A percentile compares a stretch with the other conserved stretches of the same genome.
These are phyloP conservation scores for Australoheros facetus DNA, from an alignment of 2,797 vertebrate species.

Conservation along the genomic window DNA sequence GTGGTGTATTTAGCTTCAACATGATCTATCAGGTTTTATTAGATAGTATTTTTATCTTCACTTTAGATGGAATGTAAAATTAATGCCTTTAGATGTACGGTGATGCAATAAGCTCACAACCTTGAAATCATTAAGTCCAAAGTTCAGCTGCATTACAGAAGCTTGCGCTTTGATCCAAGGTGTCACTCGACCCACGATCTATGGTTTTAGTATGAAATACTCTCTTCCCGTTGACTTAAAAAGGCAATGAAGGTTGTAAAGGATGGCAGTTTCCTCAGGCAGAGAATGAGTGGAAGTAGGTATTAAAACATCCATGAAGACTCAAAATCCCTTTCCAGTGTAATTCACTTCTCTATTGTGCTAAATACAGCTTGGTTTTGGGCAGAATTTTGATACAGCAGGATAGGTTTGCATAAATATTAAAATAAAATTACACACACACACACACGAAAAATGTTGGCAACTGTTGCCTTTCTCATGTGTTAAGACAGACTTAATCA, in stretches of 20 bases:
- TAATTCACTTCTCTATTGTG: background rate
- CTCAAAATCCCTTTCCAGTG: background rate
- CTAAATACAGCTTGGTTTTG: background rate
- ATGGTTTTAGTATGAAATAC: conserved; percentile 5
- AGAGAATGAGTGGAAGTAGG: background rate
- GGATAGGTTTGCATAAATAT: background rate
- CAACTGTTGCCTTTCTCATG: background rate
- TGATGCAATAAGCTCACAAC: conserved; percentile 48
- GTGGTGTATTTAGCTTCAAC: conserved; percentile 5
- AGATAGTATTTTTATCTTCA: conserved; percentile 16
- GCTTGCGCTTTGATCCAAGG: conserved; percentile 28
- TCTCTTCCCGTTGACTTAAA: conserved; percentile 15
- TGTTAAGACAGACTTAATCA: background rate
- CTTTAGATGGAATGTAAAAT: conserved; percentile 26
- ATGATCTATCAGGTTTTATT: conserved; percentile 14
- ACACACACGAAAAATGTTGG: background rate
- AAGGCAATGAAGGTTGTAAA: conserved; percentile 5
- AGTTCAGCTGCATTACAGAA: conserved; percentile 23
- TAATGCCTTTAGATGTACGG: conserved; percentile 25
- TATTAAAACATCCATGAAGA: background rate
- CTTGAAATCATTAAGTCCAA: conserved; percentile 39
- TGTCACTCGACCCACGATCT: conserved; percentile 4
- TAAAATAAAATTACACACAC: background rate
- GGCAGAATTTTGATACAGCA: too few species aligned
- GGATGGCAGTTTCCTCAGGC: conserved; percentile 8